Base-by-base conservation (phyloP, 2,888 invertebrate genomes). In the Hemithea aestivaria region DNA sequence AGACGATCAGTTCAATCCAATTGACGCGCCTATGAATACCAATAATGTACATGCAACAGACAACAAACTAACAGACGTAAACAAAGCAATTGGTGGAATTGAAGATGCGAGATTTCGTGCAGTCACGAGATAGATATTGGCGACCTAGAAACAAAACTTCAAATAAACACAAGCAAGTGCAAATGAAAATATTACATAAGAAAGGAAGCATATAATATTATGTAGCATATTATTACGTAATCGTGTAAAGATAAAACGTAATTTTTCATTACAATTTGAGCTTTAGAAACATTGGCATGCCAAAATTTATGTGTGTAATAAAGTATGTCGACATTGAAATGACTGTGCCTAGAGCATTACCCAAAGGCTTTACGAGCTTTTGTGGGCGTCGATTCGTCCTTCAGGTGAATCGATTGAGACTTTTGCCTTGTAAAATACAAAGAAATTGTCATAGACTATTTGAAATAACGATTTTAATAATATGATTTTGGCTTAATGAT, bases 21-120 rank as follows among this genome's bases (percentile, higher is more conserved):
- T 51, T 51, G 48, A 50, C 35, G 44, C 50, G 37, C 43, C 51
- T 50, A 53, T 57, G 56, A 60, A 56, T 66, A 53, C 53, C 59
- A 67, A 66, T 64, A 59, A 11, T 26, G 22, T 34, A 36, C 41
- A 55, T 48, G 46, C 33, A 35, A 35, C n/a, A n/a, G n/a, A n/a
- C n/a, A n/a, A n/a, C n/a, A n/a, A n/a, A n/a, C 5, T 5, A 16
- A 16, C 49, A 42, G 62, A 60, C 54, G 52, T 45, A 56, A 57
- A 63, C 57, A 62, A 54, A 53, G 47, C 50, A 48, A 53, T 43
- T 45, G 48, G 35, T 51, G 45, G 45, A 33, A 28, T 29, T 22
- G 22, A n/a, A 32, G 12, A 30, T 7, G 8, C 12, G 6, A 34
- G 22, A 27, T 28, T 32, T 34, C n/a, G 5, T 12, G 30, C 10